phyloP scores from a whole-genome alignment of 2,113 vertebrate species.

The Mus musculus region DNA sequence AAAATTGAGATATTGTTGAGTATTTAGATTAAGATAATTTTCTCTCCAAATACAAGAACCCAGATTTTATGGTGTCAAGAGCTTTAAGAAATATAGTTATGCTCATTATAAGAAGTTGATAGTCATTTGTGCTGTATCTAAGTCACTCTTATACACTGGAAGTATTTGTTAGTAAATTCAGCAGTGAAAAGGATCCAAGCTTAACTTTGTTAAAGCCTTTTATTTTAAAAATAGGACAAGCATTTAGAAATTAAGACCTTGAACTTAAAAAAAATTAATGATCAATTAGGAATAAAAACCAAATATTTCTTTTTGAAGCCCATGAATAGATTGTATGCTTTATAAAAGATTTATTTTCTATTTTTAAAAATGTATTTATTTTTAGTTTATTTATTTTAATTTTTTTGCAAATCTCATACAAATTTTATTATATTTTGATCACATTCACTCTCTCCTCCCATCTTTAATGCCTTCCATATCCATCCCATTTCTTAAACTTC shows the following conservation, averaged over 20 bases:
- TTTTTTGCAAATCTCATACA: neutral
- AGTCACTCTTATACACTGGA: neutral
- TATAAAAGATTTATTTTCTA: neutral
- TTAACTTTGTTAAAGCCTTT: neutral
- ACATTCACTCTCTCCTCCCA: neutral
- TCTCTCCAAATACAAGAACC: neutral
- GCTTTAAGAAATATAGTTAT: neutral
- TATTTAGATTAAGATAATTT: neutral
- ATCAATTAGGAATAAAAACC: constrained; percentile 13
- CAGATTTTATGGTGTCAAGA: neutral
- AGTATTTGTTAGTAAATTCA: constrained; percentile 3
- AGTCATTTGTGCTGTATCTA: neutral
- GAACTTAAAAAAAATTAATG: neutral
- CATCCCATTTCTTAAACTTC: neutral
- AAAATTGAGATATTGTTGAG: neutral
- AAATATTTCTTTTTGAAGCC: neutral
- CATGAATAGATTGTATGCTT: neutral
- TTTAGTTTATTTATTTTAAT: neutral
- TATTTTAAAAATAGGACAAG: neutral
- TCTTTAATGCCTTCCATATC: neutral
- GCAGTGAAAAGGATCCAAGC: neutral
- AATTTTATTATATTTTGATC: neutral
- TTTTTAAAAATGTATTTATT: neutral
- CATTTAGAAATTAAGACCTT: neutral
- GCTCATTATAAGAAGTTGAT: neutral